Percentiles rank a stretch among this genome's conserved stretches.
Conservation (phyloP, 2,888 invertebrate species). For the Drymonia ruficornis region DNA sequence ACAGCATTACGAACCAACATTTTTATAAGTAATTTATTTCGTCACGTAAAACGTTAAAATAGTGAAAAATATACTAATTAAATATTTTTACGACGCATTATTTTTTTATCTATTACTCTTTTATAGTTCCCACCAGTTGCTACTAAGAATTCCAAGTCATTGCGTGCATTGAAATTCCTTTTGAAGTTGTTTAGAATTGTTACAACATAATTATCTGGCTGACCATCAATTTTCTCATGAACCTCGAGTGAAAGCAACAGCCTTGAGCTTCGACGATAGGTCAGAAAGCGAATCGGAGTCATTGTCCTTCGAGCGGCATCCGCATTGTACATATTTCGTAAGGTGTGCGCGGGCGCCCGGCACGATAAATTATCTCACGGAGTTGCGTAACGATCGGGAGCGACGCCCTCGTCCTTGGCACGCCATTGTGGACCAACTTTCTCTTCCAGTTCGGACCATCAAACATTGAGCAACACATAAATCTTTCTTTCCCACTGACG, state of each 20-base stretch:
- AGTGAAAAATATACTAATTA: no score
- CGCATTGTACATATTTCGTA: constrained; percentile 56
- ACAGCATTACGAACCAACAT: no score
- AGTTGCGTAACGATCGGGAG: constrained; percentile 58
- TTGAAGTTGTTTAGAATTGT: not conserved
- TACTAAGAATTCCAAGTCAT: not conserved
- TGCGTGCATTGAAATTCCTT: not conserved
- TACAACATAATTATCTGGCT: constrained; percentile 5
- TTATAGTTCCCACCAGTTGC: not conserved
- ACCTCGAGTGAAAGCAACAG: constrained; percentile 55
- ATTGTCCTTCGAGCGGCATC: constrained; percentile 71
- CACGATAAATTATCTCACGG: constrained; percentile 36
- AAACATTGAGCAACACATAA: constrained; percentile 42
- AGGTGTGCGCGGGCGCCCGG: constrained; percentile 24
- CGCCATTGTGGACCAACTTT: constrained; percentile 62
- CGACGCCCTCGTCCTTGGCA: constrained; percentile 80
- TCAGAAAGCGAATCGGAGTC: constrained; percentile 54
- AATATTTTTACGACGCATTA: no score
- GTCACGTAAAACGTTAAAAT: no score
- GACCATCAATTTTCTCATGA: constrained; percentile 18
- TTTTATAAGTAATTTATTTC: no score
- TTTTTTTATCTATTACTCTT: no score
- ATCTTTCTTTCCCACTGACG: constrained; percentile 46
- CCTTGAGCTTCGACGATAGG: constrained; percentile 44
- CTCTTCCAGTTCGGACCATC: constrained; percentile 58